Conservation (phyloP, 2,888 invertebrate species). For the Amphipyra tragopoginis region DNA sequence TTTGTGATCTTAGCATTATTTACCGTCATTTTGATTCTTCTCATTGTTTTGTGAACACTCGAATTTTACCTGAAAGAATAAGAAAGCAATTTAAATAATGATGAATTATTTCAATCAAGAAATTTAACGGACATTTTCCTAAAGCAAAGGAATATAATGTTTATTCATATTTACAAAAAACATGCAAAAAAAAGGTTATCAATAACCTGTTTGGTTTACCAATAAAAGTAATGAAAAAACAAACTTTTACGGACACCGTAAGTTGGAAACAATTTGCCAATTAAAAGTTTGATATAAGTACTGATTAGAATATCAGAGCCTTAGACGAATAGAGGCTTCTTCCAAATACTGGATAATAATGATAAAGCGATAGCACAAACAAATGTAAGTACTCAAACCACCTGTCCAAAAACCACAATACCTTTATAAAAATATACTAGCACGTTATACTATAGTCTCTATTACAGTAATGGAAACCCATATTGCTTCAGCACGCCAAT, state of each 20-base stretch:
- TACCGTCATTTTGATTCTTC: conserved; percentile 33
- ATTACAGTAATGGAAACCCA: conserved; percentile 61
- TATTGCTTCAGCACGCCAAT: conserved; percentile 62
- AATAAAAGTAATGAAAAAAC: too few relatives aligned
- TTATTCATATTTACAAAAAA: not conserved
- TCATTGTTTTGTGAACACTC: conserved; percentile 15
- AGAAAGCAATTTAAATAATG: conserved; percentile 20
- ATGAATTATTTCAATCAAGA: not conserved
- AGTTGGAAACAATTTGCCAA: too few relatives aligned
- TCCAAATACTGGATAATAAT: too few relatives aligned
- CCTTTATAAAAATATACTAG: conserved; percentile 36
- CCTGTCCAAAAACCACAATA: conserved; percentile 6
- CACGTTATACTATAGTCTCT: conserved; percentile 48
- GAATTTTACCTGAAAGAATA: conserved; percentile 51
- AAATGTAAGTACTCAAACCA: not conserved
- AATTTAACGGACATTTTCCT: not conserved
- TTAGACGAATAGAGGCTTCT: too few relatives aligned
- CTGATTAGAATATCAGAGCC: too few relatives aligned
- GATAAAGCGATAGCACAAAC: not conserved
- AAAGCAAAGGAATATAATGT: not conserved
- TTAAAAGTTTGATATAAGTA: too few relatives aligned
- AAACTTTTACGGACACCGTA: too few relatives aligned
- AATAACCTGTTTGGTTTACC: too few relatives aligned
- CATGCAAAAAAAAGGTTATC: not conserved
- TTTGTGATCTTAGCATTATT: conserved; percentile 32